phyloP scores from a whole-genome alignment of 2,113 vertebrate genomes.

The Anhinga anhinga region DNA sequence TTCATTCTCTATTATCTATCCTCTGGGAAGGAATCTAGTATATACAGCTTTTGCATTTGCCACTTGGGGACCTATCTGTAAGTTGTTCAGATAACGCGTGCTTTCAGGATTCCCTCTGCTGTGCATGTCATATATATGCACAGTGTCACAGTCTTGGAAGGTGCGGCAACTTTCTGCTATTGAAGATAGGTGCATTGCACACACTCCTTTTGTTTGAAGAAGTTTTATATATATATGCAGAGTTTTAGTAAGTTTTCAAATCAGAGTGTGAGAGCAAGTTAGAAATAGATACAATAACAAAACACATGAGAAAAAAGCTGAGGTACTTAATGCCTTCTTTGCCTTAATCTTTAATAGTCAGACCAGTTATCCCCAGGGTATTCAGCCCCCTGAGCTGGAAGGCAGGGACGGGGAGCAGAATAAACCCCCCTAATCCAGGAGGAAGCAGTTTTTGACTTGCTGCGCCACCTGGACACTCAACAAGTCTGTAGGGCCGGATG shows the following conservation, averaged over 20 bases:
- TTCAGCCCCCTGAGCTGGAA: too few species aligned
- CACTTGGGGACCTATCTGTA: not conserved
- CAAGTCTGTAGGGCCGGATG: too few species aligned
- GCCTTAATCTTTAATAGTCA: too few species aligned
- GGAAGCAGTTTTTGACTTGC: too few species aligned
- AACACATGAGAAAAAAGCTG: too few species aligned
- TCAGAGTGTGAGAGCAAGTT: not conserved
- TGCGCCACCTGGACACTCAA: too few species aligned
- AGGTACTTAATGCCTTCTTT: too few species aligned
- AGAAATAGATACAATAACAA: not conserved
- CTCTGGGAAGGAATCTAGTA: not conserved
- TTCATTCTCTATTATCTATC: not conserved
- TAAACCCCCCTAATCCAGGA: too few species aligned
- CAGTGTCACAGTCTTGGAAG: not conserved
- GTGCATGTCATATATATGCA: not conserved
- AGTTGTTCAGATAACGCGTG: not conserved
- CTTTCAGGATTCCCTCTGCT: not conserved
- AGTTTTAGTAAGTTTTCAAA: not conserved
- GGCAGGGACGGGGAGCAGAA: too few species aligned
- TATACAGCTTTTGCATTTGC: not conserved
- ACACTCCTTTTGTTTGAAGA: not conserved
- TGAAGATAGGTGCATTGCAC: not conserved
- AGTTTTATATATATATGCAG: not conserved
- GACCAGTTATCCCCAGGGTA: too few species aligned
- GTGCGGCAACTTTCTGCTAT: not conserved